Base-by-base conservation (phyloP, 2,888 invertebrate genomes). In the Oscheius sp. region DNA sequence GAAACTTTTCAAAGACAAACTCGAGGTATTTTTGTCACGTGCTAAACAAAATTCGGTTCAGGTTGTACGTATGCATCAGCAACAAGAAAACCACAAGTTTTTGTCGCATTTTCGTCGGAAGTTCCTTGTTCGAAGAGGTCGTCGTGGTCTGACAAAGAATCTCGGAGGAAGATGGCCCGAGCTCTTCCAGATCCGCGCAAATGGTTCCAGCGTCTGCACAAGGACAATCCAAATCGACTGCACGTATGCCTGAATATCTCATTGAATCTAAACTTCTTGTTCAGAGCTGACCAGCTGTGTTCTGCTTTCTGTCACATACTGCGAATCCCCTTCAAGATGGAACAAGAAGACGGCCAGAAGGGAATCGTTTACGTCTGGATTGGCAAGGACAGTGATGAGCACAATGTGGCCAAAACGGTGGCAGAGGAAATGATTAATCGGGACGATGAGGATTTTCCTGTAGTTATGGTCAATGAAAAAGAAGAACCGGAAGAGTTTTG, bases 21-120 rank as follows among this genome's bases (percentile, higher is more conserved):
- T 96, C 84, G 98, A 98, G 90, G 97, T 88, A 10, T 2, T 21
- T 21, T n/a, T 1, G n/a, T 57, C 21, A 10, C 58, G 9, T 13
- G n/a, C 10, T 57, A 7, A 29, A 57, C 9, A 57, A 53, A 3
- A 2, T n/a, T 53, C 96, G 29, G 59, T 77, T 68, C 70, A 83
- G 83, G 82, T 84, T 0, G 94, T 98, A 1, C 92, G 97, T 66
- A 97, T 96, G 13, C 95, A 97, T 89, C 98, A 97, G 90, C 99
- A 99, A 90, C 98, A 99, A 90, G 99, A 99, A 91, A 97, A 96
- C 90, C 93, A 96, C 79, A 98, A 96, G 90, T 99, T 99, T 89
- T 93, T 99, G 93, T 94, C 98, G 1, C 98, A 99, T 90, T 99
- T 99, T 90, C 95, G 96, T 88, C 91, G 94, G 76, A 94, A 95